phyloP scores from a whole-genome alignment of 2,888 invertebrate genomes.

The Netelia melanura region DNA sequence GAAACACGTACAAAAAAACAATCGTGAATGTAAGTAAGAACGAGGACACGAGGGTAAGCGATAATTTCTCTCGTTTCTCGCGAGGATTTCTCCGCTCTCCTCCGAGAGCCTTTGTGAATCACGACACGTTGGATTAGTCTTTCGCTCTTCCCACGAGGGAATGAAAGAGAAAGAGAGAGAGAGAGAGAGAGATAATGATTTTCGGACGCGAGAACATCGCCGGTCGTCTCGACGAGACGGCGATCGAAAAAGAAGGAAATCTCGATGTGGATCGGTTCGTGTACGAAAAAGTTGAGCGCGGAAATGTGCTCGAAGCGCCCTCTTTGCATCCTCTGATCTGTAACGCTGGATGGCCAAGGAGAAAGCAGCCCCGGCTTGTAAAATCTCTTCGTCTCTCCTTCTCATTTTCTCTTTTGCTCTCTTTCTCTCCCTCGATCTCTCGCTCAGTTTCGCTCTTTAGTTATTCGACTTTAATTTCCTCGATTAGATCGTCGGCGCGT shows the following conservation, averaged over 20 bases:
- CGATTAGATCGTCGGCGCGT: conserved; percentile 40
- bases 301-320: conserved; percentile 39
- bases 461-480: conserved; percentile 49
- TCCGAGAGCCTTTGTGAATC: conserved; percentile 2
- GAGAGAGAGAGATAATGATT: neutral
- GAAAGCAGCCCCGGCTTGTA: conserved; percentile 48
- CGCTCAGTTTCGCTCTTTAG: conserved; percentile 30
- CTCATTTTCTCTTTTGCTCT: conserved; percentile 4
- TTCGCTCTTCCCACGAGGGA: neutral
- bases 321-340: conserved; percentile 49
- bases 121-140: conserved; percentile 25
- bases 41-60: conserved; percentile 17
- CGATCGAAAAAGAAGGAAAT: conserved; percentile 17
- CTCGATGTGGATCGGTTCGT: neutral
- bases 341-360: conserved; percentile 47
- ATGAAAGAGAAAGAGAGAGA: neutral
- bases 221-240: neutral
- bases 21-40: neutral
- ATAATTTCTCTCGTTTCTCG: conserved; percentile 34
- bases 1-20: neutral
- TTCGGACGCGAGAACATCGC: neutral
- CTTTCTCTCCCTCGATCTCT: neutral
- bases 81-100: conserved; percentile 51
- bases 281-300: conserved; percentile 29
- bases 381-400: neutral